Conservation (phyloP, 2,113 vertebrate species). For the Hypocryptadius cinnamomeus region DNA sequence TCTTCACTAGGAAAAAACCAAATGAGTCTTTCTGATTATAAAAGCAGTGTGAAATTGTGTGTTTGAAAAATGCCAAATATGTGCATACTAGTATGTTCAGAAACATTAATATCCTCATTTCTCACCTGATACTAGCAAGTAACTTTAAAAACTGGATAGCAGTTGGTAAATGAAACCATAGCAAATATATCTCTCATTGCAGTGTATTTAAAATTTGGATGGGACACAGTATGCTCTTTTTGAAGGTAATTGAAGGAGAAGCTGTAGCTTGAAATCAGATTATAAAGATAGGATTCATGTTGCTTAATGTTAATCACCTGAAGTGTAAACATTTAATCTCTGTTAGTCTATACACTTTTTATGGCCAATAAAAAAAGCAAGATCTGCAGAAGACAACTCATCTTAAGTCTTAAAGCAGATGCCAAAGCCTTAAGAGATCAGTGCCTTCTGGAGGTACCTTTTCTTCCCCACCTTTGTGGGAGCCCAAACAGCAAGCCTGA, state of each 20-base stretch:
- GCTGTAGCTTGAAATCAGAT: neutral
- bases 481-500: neutral
- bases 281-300: neutral
- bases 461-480: neutral
- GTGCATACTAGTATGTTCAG: neutral
- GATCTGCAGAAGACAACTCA: neutral
- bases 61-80: neutral
- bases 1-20: neutral
- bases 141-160: neutral
- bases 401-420: neutral
- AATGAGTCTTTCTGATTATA: neutral
- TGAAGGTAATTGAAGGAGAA: neutral
- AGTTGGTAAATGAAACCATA: neutral
- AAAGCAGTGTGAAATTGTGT: neutral
- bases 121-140: neutral
- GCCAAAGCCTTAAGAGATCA: rapidly evolving
- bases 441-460: neutral
- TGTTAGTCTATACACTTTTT: neutral
- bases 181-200: neutral
- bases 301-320: neutral
- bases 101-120: neutral
- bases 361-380: neutral
- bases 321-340: neutral
- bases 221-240: neutral
- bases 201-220: neutral